phyloP scores from a whole-genome alignment of 2,888 invertebrate species.

The Erebia ligea region DNA sequence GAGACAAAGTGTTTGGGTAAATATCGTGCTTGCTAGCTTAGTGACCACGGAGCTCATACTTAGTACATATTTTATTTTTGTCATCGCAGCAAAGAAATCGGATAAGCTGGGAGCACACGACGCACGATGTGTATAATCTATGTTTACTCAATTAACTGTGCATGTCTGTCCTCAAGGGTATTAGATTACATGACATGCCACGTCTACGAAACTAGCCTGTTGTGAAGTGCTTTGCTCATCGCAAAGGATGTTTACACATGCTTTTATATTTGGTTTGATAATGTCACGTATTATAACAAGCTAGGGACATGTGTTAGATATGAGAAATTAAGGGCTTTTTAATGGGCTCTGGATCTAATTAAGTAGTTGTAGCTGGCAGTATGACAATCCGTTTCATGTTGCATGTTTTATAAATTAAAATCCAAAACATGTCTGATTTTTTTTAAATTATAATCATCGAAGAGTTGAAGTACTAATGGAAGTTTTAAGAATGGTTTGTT shows the following conservation, averaged over 20 bases:
- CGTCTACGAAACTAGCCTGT: slow-evolving; percentile 54
- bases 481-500: neutral
- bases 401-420: neutral
- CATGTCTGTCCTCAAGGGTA: slow-evolving; percentile 65
- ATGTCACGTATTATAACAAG: slow-evolving; percentile 46
- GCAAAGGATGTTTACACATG: slow-evolving; percentile 51
- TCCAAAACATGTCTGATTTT: neutral
- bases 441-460: neutral
- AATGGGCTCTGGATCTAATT: slow-evolving; percentile 6
- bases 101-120: slow-evolving; percentile 59
- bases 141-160: slow-evolving; percentile 66
- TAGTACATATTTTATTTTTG: slow-evolving; percentile 25
- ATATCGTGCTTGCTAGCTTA: neutral
- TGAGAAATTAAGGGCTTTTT: slow-evolving; percentile 16
- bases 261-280: slow-evolving; percentile 55
- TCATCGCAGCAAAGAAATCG: slow-evolving; percentile 46
- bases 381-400: neutral
- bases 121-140: slow-evolving; percentile 62
- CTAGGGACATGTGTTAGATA: slow-evolving; percentile 19
- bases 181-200: slow-evolving; percentile 62
- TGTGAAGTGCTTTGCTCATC: slow-evolving; percentile 51
- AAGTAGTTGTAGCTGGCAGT: neutral
- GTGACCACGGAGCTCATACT: slow-evolving; percentile 6
- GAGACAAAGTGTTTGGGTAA: neutral
- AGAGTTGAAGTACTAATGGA: neutral